phyloP scores from a whole-genome alignment of 1,140 invertebrate genomes.

The Psix sp. region DNA sequence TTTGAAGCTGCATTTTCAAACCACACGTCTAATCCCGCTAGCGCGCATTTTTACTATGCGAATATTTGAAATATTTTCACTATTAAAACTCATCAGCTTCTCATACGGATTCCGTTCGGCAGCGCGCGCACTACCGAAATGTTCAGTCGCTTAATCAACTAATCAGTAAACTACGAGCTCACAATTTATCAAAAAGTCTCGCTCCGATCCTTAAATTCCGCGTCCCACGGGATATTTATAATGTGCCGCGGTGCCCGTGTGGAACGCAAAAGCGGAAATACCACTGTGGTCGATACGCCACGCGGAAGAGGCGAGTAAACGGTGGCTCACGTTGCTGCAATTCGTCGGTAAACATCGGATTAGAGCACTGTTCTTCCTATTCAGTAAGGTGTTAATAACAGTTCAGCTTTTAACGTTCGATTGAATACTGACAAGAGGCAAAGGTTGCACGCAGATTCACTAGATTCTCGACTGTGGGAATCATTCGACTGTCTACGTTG shows the following conservation, averaged over 20 bases:
- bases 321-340: slow-evolving; percentile 46
- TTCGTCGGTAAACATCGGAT: slow-evolving; percentile 60
- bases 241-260: slow-evolving; percentile 21
- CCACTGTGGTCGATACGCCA: slow-evolving; percentile 40
- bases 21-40: neutral
- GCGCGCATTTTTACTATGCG: slow-evolving; percentile 13
- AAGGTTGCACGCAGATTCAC: slow-evolving; percentile 25
- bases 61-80: slow-evolving; percentile 22
- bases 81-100: slow-evolving; percentile 7
- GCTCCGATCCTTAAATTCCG: slow-evolving; percentile 43
- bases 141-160: slow-evolving; percentile 36
- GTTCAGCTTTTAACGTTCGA: slow-evolving; percentile 36
- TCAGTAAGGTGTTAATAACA: slow-evolving; percentile 61
- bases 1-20: neutral
- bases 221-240: slow-evolving; percentile 31
- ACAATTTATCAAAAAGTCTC: slow-evolving; percentile 45
- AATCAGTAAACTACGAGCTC: slow-evolving; percentile 42
- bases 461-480: slow-evolving; percentile 50
- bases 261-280: slow-evolving; percentile 60
- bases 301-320: slow-evolving; percentile 55
- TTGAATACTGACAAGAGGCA: slow-evolving; percentile 39
- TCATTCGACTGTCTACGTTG: no score
- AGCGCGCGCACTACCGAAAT: slow-evolving; percentile 39
- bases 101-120: slow-evolving; percentile 25
- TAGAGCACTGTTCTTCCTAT: slow-evolving; percentile 56